These are phyloP conservation scores for Mormyrops boulengeri DNA, from an alignment of 2,797 vertebrate genomes.

Conservation along the genomic window DNA sequence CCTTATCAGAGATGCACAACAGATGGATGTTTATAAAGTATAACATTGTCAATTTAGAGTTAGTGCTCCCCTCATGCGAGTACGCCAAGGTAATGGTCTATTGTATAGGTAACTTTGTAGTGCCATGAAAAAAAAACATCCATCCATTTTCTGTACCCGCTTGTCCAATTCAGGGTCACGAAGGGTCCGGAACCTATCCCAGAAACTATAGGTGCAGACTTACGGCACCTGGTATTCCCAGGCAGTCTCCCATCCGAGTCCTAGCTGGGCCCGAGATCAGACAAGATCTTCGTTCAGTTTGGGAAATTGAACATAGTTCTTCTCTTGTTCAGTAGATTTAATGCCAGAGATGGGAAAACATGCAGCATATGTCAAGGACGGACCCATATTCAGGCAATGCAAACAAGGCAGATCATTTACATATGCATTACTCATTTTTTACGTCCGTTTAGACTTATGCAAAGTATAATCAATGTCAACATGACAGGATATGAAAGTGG, in stretches of 20 bases:
- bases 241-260: neutral
- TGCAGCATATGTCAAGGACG: constrained; percentile 41
- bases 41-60: neutral
- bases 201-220: neutral
- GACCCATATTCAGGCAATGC: constrained; percentile 58
- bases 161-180: neutral
- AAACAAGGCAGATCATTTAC: constrained; percentile 58
- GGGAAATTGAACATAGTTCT: neutral
- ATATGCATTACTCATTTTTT: neutral
- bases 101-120: neutral
- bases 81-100: neutral
- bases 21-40: neutral
- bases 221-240: constrained; percentile 16
- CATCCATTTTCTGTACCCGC: neutral
- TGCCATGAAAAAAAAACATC: neutral
- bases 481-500: constrained; percentile 64
- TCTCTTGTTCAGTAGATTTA: constrained; percentile 42
- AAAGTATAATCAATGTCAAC: constrained; percentile 65
- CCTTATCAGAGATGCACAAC: neutral
- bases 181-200: neutral
- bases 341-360: constrained; percentile 55
- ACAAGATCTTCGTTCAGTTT: neutral
- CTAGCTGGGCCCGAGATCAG: neutral
- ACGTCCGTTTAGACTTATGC: constrained; percentile 67
- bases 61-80: neutral